Conservation (phyloP, 2,113 vertebrate species). For the Nanorana parkeri region DNA sequence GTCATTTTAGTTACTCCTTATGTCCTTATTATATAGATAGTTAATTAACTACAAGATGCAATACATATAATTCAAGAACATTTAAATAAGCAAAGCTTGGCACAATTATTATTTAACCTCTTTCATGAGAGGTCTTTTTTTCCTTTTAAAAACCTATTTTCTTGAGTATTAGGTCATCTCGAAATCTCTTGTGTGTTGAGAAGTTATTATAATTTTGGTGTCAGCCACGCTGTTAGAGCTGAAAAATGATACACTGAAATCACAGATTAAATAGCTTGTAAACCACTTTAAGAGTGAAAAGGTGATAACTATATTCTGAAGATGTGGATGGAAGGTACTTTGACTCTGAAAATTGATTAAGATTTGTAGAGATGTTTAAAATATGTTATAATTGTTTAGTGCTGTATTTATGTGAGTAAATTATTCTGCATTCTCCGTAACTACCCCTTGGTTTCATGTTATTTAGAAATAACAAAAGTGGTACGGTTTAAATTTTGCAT, state of each 20-base stretch:
- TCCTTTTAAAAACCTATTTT: conserved; percentile 33
- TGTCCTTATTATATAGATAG: too few species aligned
- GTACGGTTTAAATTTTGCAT: too few species aligned
- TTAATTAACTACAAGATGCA: too few species aligned
- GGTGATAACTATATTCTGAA: neutral
- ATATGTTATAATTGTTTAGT: neutral
- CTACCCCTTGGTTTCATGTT: too few species aligned
- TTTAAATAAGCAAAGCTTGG: neutral
- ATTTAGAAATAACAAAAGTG: too few species aligned
- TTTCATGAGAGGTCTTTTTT: conserved; percentile 12
- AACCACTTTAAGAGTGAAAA: neutral
- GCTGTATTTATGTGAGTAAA: too few species aligned
- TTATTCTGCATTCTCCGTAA: too few species aligned
- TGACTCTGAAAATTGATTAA: neutral
- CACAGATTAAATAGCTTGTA: neutral
- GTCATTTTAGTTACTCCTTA: too few species aligned
- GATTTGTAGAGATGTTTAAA: neutral
- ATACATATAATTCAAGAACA: conserved; percentile 4
- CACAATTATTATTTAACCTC: conserved; percentile 16
- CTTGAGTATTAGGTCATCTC: conserved; percentile 34
- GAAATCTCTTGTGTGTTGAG: conserved; percentile 2
- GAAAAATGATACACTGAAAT: conserved; percentile 13
- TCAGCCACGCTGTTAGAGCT: conserved; percentile 9
- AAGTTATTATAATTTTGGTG: conserved; percentile 7
- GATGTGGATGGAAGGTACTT: neutral